Evolutionary conservation across 2,888 invertebrate species (phyloP).

Genomic region (Polietes domitor): DNA sequence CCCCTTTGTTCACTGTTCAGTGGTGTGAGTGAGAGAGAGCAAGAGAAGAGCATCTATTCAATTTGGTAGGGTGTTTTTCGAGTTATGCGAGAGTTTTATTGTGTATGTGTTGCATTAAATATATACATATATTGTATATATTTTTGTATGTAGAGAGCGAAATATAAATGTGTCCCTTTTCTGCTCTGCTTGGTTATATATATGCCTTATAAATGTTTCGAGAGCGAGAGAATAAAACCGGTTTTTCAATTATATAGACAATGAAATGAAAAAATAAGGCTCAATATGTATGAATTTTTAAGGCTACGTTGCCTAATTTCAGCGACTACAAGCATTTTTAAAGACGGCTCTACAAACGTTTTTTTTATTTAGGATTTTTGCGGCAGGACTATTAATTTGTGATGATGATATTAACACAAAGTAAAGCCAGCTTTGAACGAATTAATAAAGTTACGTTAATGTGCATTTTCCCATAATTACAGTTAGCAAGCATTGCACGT

Average conservation of each 20-base stretch:
- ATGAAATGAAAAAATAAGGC: conserved; percentile 42
- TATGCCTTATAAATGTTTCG: background rate
- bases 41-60: background rate
- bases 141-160: background rate
- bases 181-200: conserved; percentile 12
- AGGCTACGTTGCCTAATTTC: conserved; percentile 52
- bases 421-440: background rate
- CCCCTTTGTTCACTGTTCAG: conserved; percentile 33
- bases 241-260: conserved; percentile 54
- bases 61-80: background rate
- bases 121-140: background rate
- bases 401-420: background rate
- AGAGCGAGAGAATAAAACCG: conserved; percentile 44
- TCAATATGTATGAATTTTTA: conserved; percentile 47
- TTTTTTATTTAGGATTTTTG: background rate
- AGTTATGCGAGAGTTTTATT: background rate
- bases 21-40: background rate
- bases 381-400: background rate
- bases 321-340: conserved; percentile 3
- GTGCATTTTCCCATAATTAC: background rate
- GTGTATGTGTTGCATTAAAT: background rate
- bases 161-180: conserved; percentile 45
- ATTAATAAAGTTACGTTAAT: background rate
- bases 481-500: background rate
- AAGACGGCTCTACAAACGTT: background rate